Conservation (phyloP, 2,113 vertebrate genomes). For the Seriola aureovittata region DNA sequence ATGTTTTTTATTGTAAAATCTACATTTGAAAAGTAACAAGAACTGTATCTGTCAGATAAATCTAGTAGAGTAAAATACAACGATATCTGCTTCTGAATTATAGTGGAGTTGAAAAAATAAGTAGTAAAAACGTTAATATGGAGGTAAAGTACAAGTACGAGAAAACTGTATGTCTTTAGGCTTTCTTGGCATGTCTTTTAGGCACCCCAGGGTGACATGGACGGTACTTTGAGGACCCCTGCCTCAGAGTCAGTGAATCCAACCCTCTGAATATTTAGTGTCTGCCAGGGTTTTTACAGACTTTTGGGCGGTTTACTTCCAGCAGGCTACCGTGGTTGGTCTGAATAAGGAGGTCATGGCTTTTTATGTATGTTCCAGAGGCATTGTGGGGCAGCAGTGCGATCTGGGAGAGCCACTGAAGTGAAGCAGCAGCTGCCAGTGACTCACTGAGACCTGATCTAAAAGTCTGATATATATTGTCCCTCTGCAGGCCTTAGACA, state of each 20-base stretch:
- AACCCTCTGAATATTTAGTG: background rate
- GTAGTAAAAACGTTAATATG: background rate
- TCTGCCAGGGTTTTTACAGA: background rate
- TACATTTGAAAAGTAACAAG: no score
- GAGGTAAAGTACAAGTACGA: background rate
- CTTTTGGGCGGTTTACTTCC: background rate
- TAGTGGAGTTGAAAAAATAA: background rate
- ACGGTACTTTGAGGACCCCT: background rate
- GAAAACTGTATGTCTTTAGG: background rate
- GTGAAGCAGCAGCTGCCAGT: constrained; percentile 36
- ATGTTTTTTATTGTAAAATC: no score
- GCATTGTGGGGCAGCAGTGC: constrained; percentile 23
- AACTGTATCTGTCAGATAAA: background rate
- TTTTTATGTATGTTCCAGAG: constrained; percentile 33
- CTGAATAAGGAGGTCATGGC: constrained; percentile 30
- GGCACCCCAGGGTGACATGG: background rate
- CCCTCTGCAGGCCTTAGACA: constrained; percentile 13
- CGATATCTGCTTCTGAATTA: background rate
- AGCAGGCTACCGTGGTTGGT: constrained; percentile 9
- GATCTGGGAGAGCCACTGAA: constrained; percentile 28
- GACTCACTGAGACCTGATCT: constrained; percentile 35
- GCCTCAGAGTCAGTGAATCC: background rate
- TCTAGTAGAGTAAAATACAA: background rate
- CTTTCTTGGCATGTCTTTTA: background rate
- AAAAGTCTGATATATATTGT: constrained; percentile 41